A percentile compares a stretch with the other conserved stretches of the same genome.
phyloP scores from a whole-genome alignment of 35 echinoderm and acorn worm species.

The Anneissia japonica region DNA sequence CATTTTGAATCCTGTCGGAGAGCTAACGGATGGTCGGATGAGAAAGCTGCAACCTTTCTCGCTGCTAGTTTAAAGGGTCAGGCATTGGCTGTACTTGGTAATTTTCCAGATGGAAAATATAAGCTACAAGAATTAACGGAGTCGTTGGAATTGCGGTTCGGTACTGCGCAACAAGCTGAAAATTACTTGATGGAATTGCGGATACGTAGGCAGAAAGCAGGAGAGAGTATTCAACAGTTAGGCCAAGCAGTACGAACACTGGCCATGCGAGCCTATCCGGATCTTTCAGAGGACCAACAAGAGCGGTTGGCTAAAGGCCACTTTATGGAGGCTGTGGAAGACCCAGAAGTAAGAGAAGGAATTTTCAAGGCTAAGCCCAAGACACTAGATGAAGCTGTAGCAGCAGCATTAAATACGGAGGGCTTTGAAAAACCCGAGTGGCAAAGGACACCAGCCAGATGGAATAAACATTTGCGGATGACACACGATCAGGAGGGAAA shows the following conservation, averaged over 20 bases:
- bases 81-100: slow-evolving; percentile 1
- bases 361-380: slow-evolving; percentile 24
- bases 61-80: slow-evolving; percentile 22
- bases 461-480: background rate
- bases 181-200: slow-evolving; percentile 22
- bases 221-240: slow-evolving; percentile 12
- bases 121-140: background rate
- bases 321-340: slow-evolving; percentile 27
- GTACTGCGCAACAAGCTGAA: slow-evolving; percentile 25
- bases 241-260: slow-evolving; percentile 30
- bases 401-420: slow-evolving; percentile 25
- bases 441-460: background rate
- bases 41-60: slow-evolving; percentile 6
- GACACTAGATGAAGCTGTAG: slow-evolving; percentile 25
- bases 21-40: slow-evolving; percentile 4
- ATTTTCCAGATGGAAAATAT: background rate
- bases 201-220: background rate
- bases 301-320: slow-evolving; percentile 30
- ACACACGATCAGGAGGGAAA: background rate
- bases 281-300: background rate
- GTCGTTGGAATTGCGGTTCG: background rate
- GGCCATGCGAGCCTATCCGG: slow-evolving; percentile 19
- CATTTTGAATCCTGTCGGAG: slow-evolving; percentile 32
- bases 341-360: slow-evolving; percentile 15
- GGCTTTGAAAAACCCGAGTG: slow-evolving; percentile 12